Conservation (phyloP, 2,113 vertebrate species). For the Xenopus laevis region DNA sequence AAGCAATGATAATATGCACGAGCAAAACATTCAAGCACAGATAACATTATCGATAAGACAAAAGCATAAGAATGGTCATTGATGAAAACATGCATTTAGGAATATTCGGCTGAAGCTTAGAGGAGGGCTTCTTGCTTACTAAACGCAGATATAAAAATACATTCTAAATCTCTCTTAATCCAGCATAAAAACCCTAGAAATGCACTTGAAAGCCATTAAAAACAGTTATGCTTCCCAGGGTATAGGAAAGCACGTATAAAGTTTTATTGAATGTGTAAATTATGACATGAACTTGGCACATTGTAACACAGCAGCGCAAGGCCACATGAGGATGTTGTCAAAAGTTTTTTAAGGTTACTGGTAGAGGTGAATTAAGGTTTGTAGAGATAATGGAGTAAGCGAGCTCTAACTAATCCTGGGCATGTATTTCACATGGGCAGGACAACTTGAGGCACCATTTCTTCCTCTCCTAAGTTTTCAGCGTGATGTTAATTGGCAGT, state of each 20-base stretch:
- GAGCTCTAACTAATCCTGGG: not conserved
- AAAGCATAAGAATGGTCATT: too few relatives aligned
- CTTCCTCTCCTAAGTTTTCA: not conserved
- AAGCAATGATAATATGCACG: too few relatives aligned
- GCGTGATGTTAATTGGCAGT: not conserved
- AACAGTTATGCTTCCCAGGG: conserved; percentile 1
- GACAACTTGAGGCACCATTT: not conserved
- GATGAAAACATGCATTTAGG: not conserved
- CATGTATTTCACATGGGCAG: not conserved
- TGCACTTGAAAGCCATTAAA: not conserved
- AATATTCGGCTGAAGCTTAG: too few relatives aligned
- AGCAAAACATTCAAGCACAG: too few relatives aligned
- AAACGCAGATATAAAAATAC: not conserved
- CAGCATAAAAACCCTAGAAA: not conserved
- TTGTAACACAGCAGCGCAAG: not conserved
- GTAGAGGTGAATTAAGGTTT: not conserved
- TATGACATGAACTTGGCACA: conserved; percentile 18
- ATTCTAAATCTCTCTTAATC: conserved; percentile 1
- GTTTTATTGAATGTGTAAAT: conserved; percentile 27
- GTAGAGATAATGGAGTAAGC: not conserved
- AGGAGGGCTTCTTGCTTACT: not conserved
- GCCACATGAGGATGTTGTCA: not conserved
- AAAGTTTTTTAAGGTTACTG: not conserved
- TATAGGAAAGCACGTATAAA: conserved; percentile 8
- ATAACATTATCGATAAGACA: too few relatives aligned